Percentiles rank a stretch among this genome's conserved stretches.
These are phyloP conservation scores for Thermophis baileyi DNA, from an alignment of 2,113 vertebrate genomes.

Conservation along the genomic window DNA sequence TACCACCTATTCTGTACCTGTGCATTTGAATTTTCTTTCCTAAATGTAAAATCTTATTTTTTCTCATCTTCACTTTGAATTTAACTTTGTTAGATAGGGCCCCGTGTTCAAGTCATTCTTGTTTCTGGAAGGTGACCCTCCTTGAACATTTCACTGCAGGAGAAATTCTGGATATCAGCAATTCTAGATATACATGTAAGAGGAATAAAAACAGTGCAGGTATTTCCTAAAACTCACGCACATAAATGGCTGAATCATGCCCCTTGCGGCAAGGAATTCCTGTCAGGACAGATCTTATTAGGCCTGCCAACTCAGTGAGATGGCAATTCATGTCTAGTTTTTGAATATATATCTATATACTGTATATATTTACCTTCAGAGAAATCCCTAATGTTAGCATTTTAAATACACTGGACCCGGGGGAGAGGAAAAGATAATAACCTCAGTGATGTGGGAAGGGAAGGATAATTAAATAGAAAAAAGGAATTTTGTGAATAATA, in stretches of 20 bases:
- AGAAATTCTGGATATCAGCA: constrained; percentile 53
- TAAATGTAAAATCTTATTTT: no score
- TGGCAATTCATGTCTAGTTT: constrained; percentile 80
- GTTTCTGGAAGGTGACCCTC: constrained; percentile 26
- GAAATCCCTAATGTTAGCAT: no score
- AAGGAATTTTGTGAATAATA: no score
- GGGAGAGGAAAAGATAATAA: no score
- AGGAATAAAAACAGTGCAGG: constrained; percentile 28
- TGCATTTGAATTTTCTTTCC: no score
- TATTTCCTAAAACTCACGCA: constrained; percentile 63
- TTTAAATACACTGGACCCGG: no score
- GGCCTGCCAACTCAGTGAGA: constrained; percentile 81
- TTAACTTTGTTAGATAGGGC: no score
- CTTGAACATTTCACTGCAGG: constrained; percentile 60
- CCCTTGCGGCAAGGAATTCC: constrained; percentile 80
- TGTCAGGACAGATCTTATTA: constrained; percentile 83
- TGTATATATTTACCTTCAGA: constrained; percentile 28
- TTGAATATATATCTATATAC: constrained; percentile 72
- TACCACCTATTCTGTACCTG: no score
- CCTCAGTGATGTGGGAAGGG: no score
- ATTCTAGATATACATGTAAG: constrained; percentile 54
- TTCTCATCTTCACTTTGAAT: no score
- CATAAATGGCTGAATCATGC: constrained; percentile 76
- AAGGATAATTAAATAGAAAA: no score
- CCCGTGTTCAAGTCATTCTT: no score